phyloP scores from a whole-genome alignment of 1,140 invertebrate species.

The Carposina sasakii region DNA sequence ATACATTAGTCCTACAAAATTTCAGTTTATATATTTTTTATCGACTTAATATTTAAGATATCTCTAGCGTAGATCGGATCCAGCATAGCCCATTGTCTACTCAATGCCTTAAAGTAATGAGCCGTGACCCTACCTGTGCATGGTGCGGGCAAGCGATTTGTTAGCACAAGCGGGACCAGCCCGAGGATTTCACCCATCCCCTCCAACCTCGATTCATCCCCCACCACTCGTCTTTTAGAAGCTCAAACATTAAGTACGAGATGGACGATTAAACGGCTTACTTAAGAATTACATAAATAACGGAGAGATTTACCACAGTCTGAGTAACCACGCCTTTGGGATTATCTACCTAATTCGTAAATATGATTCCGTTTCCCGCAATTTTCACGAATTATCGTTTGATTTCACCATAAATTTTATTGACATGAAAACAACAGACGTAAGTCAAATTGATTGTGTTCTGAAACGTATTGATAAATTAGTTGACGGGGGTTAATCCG shows the following conservation, averaged over 20 bases:
- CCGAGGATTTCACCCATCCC: slow-evolving; percentile 17
- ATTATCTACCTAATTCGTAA: slow-evolving; percentile 33
- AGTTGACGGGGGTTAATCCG: slow-evolving; percentile 31
- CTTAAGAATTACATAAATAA: slow-evolving; percentile 38
- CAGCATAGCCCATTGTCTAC: no score
- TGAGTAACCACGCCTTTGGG: slow-evolving; percentile 26
- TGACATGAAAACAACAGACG: no score
- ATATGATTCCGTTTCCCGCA: slow-evolving; percentile 25
- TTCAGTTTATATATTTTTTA: no score
- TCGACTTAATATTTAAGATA: no score
- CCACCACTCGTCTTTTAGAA: slow-evolving; percentile 24
- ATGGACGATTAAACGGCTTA: slow-evolving; percentile 46
- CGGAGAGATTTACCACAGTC: slow-evolving; percentile 19
- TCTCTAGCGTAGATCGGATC: no score
- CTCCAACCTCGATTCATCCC: slow-evolving; percentile 5
- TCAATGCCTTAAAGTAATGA: slow-evolving; percentile 50
- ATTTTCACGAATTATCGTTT: slow-evolving; percentile 16
- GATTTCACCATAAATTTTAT: no score
- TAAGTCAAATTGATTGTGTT: no score
- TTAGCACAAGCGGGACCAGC: slow-evolving; percentile 37
- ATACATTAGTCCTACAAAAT: no score
- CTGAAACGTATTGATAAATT: no score
- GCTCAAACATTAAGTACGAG: slow-evolving; percentile 39
- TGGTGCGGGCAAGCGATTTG: slow-evolving; percentile 41
- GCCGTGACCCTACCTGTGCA: slow-evolving; percentile 47